Evolutionary conservation across 2,888 invertebrate species (phyloP), one percentile per base, ranked within the genome.

Genomic region (Linnaemya tessellans): DNA sequence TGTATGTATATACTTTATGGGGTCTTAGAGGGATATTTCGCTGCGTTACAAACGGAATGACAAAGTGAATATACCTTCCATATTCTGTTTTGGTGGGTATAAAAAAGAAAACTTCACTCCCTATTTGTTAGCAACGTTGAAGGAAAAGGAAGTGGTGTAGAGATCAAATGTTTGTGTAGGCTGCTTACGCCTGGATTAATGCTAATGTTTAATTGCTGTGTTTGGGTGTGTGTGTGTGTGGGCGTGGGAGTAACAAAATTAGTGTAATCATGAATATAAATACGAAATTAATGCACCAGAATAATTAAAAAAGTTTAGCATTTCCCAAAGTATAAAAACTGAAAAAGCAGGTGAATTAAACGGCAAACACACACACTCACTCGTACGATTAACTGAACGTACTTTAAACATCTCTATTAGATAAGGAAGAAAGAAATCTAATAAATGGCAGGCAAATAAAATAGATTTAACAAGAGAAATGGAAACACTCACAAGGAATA

Each of bases 281-380:
- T 83, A 73, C 82, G 51, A 78, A 83, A 83, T 83, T 78, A 83
- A 78, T 77, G 82, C 82, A 83, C 77, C 77, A 70, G 71, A 71
- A 83, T 83, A 83, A 82, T 82, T 74, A 51, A 56, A 22, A 46
- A 46, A 49, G 56, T 71, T 71, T 18, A 46, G 25, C 73, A 10
- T 67, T 56, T 46, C 8, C 13, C 13, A 38, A 62, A n/a, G 20
- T 30, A 56, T 20, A 20, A 25, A 7, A 56, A 20, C 68, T 15
- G 43, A 13, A 54, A 80, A 62, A 20, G 43, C n/a, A 54, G 56
- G 38, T 11, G 22, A 41, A 41, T 20, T 41, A 10, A 70, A 22
- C 15, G 41, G 10, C 22, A n/a, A 15, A 7, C 25, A 54, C 2
- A 4, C 10, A 54, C 18, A 58, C 7, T n/a, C 20, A n/a, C 11